A percentile compares a stretch with the other conserved stretches of the same genome.
Conservation (phyloP, 2,797 vertebrate genomes). For the Setipinna tenuifilis region DNA sequence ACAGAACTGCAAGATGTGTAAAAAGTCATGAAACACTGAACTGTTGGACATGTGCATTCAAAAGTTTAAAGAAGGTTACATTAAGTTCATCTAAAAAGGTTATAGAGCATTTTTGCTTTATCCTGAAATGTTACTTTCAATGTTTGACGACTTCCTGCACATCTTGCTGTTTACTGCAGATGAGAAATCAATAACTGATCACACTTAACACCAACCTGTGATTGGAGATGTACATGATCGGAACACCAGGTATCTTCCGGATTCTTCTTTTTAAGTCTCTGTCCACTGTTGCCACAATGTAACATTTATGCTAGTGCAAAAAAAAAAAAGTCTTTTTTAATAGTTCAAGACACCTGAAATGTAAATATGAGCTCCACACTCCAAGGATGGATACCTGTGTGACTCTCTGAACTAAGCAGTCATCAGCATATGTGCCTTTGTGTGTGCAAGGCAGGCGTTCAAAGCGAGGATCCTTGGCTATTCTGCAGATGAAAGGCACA, state of each 20-base stretch:
- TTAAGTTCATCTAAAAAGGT: too few relatives aligned
- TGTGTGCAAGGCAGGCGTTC: conserved; percentile 93
- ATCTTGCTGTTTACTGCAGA: neutral
- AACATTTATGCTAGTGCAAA: conserved; percentile 91
- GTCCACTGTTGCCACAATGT: conserved; percentile 97
- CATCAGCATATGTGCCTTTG: conserved; percentile 96
- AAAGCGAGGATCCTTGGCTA: conserved; percentile 95
- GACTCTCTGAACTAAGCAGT: conserved; percentile 96
- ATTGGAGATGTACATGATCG: conserved; percentile 98
- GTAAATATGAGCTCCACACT: neutral
- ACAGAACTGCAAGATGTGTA: too few relatives aligned
- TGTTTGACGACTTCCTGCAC: too few relatives aligned
- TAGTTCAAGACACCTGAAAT: neutral
- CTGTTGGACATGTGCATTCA: too few relatives aligned
- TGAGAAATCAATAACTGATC: too few relatives aligned
- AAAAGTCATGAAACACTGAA: too few relatives aligned
- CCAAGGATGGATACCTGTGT: conserved; percentile 83
- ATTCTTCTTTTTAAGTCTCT: conserved; percentile 94
- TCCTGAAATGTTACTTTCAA: too few relatives aligned
- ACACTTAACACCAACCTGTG: conserved; percentile 80
- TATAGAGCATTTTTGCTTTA: too few relatives aligned
- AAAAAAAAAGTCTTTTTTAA: conserved; percentile 39
- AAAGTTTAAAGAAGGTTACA: too few relatives aligned
- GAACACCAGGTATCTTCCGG: conserved; percentile 95
- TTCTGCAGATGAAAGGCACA: conserved; percentile 71